Conservation (phyloP, 2,797 vertebrate species). For the Sebastes trivittatus region DNA sequence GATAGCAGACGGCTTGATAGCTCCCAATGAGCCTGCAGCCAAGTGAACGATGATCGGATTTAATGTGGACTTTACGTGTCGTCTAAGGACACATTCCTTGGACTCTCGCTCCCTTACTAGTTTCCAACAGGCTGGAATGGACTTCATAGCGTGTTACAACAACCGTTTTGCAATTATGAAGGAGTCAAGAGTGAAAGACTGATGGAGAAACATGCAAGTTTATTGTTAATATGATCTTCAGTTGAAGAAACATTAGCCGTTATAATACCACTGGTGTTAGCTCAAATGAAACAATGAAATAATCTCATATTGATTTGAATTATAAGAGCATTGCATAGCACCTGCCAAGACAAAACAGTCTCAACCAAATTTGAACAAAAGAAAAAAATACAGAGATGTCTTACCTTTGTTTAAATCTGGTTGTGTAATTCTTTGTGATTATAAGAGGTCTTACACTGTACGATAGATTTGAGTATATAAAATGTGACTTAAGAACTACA, state of each 20-base stretch:
- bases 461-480: constrained; percentile 24
- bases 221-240: constrained; percentile 45
- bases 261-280: constrained; percentile 6
- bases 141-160: neutral
- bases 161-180: neutral
- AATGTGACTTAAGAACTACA: constrained; percentile 18
- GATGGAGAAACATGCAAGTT: constrained; percentile 52
- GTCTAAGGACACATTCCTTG: constrained; percentile 22
- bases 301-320: neutral
- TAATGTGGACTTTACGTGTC: constrained; percentile 20
- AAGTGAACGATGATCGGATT: constrained; percentile 63
- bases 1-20: constrained; percentile 74
- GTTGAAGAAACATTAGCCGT: constrained; percentile 13
- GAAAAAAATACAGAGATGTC: neutral
- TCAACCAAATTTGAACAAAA: neutral
- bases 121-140: constrained; percentile 2
- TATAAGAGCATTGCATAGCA: neutral
- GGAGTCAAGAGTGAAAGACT: neutral
- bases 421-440: constrained; percentile 2
- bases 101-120: neutral
- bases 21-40: constrained; percentile 57
- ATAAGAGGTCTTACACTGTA: neutral
- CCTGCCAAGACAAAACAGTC: neutral
- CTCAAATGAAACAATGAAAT: neutral
- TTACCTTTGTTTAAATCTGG: neutral